These are phyloP conservation scores for Cephus rjabovi DNA, from an alignment of 2,888 invertebrate genomes.

Conservation along the genomic window DNA sequence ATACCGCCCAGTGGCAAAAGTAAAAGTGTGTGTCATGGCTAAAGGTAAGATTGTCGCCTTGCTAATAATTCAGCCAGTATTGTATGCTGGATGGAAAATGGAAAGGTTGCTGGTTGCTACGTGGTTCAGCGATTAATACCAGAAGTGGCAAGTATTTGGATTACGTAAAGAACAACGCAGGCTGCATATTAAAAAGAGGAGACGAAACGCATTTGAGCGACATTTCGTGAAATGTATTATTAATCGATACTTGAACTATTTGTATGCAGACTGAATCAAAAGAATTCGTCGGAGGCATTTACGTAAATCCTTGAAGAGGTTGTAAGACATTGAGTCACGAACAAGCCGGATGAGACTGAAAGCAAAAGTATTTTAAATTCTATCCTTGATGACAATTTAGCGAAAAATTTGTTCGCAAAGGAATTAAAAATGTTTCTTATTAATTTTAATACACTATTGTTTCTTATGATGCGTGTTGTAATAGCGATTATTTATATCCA, in stretches of 20 bases:
- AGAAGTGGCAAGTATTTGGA: background rate
- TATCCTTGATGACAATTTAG: background rate
- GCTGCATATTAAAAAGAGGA: background rate
- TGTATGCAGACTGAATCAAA: background rate
- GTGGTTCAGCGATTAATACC: background rate
- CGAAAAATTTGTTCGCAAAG: background rate
- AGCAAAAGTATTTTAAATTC: background rate
- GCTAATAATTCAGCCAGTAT: background rate
- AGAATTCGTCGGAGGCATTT: background rate
- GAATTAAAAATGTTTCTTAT: background rate
- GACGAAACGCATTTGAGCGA: no score
- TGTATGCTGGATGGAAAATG: background rate
- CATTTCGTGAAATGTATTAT: no score
- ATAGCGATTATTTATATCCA: background rate
- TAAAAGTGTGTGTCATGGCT: background rate
- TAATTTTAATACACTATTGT: background rate
- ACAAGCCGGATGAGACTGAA: background rate
- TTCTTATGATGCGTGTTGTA: background rate
- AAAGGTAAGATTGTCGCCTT: background rate
- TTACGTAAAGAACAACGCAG: background rate
- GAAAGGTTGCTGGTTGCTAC: background rate
- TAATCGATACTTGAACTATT: background rate
- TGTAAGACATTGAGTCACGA: background rate
- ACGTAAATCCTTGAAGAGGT: background rate
- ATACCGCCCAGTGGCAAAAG: background rate